phyloP scores from a whole-genome alignment of 2,888 invertebrate genomes.

The Acanthococcus lagerstroemiae region DNA sequence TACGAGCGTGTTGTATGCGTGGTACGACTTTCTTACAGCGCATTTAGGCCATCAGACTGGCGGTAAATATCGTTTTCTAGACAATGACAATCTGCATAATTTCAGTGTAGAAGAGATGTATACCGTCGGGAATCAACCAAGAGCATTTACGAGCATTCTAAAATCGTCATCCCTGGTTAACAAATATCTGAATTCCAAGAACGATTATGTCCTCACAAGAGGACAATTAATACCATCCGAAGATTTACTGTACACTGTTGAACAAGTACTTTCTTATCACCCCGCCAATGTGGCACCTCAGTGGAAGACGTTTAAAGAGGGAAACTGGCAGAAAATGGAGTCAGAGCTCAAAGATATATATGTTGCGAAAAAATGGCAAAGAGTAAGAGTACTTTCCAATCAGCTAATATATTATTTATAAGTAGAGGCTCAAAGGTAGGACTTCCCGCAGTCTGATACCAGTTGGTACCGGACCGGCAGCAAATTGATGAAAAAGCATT shows the following conservation, averaged over 20 bases:
- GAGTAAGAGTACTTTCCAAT: too few species aligned
- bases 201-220: slow-evolving; percentile 44
- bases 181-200: not conserved
- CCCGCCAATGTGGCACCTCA: slow-evolving; percentile 57
- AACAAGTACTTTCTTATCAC: slow-evolving; percentile 52
- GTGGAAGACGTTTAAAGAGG: slow-evolving; percentile 54
- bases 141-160: not conserved
- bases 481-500: too few species aligned
- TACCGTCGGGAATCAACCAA: not conserved
- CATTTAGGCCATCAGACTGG: too few species aligned
- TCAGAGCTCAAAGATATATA: not conserved
- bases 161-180: not conserved
- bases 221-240: slow-evolving; percentile 54
- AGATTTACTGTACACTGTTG: slow-evolving; percentile 52
- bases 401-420: too few species aligned
- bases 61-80: not conserved
- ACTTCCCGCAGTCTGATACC: too few species aligned
- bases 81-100: not conserved
- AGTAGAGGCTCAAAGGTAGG: too few species aligned
- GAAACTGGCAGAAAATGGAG: slow-evolving; percentile 47
- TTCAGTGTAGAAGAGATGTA: not conserved
- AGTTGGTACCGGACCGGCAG: too few species aligned
- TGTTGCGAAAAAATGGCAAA: not conserved
- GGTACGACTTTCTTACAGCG: too few species aligned
- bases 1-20: too few species aligned